Evolutionary conservation across 2,113 vertebrate species (phyloP), one percentile per base, ranked within the genome.

Genomic region (Ramphastos sulfuratus): DNA sequence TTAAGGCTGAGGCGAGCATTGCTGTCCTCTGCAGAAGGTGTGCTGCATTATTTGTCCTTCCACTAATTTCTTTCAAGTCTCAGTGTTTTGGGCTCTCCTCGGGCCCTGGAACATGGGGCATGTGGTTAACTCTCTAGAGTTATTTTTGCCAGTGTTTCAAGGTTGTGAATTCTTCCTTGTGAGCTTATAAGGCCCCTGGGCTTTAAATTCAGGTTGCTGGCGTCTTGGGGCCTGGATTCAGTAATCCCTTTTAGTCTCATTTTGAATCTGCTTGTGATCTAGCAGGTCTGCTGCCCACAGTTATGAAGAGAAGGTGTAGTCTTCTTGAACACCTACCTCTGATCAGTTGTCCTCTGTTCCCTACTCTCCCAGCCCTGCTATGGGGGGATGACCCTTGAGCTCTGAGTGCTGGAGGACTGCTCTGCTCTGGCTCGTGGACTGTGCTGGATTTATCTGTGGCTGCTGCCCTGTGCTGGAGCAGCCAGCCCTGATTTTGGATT

Each of bases 311-410:
- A 17, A 72, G n/a, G 14, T 66, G 46, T 61, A 27, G 70, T 39
- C 72, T 87, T 39, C 16, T 89, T 24, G 27, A 15, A 46, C 15
- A 12, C 13, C 23, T 31, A 15, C 50, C 6, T 65, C 52, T 39
- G 37, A 1, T 60, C 64, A 7, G 17, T 46, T 25, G n/a, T 25
- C 19, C 20, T 0, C 1, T 1, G 2, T 90, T 8, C 42, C 27
- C 24, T 78, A 28, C 50, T 69, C 35, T 54, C 31, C 70, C n/a
- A 67, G 60, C 70, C 9, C 0, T 28, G 16, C 25, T 1, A 3
- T 1, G 3, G 19, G 59, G 44, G 33, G 42, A 73, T 81, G 42
- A 71, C 28, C 33, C 5, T 13, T 44, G 12, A 31, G 8, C 56
- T 54, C 46, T 61, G 80, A 19, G 6, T 82, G 27, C 25, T 85